A percentile compares a stretch with the other conserved stretches of the same genome.
These are phyloP conservation scores for Spea bombifrons DNA, from an alignment of 2,113 vertebrate species.

Conservation along the genomic window DNA sequence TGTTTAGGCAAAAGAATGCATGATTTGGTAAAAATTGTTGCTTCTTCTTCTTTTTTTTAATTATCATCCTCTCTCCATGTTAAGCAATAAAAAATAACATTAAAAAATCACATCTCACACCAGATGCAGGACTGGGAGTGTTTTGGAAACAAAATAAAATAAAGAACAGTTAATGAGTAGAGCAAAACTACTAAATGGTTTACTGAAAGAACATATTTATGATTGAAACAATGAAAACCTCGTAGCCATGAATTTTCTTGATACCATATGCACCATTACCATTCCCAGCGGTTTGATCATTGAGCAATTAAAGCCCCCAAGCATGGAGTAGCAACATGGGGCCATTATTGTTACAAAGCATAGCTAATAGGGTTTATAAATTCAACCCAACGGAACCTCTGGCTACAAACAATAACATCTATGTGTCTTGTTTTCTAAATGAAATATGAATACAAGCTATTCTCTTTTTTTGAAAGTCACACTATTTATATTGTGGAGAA, in stretches of 20 bases:
- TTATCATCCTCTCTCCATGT: too few species aligned
- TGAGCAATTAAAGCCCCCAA: background rate
- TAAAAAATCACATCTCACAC: too few species aligned
- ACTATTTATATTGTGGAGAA: background rate
- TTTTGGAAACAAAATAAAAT: background rate
- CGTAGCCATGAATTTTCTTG: background rate
- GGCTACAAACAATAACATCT: background rate
- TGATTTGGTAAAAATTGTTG: too few species aligned
- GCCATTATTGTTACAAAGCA: background rate
- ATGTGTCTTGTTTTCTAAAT: background rate
- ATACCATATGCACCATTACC: background rate
- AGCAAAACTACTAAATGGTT: background rate
- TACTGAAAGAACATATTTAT: background rate
- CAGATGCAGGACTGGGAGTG: background rate
- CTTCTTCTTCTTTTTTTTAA: too few species aligned
- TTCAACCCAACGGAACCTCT: background rate
- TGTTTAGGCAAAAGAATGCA: too few species aligned
- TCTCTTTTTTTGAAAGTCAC: background rate
- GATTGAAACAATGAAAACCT: background rate
- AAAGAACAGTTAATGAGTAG: background rate
- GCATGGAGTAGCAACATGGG: background rate
- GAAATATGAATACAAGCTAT: background rate
- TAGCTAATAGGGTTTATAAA: background rate
- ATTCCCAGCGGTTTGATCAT: background rate
- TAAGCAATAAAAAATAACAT: too few species aligned